Conservation (phyloP, 2,888 invertebrate species). For the Lacanobia wlatinum region DNA sequence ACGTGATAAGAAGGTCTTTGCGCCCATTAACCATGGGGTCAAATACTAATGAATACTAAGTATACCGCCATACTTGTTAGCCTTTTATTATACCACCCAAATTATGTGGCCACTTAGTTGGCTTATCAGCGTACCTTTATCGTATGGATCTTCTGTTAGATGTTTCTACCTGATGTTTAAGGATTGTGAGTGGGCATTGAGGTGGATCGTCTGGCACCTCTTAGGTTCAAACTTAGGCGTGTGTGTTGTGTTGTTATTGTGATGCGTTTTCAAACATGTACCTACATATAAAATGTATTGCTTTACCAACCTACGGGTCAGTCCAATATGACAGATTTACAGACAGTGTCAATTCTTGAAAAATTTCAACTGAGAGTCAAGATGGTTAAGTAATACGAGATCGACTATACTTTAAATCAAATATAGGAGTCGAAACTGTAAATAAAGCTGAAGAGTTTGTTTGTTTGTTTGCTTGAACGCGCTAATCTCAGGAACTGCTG, state of each 20-base stretch:
- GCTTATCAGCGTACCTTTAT: neutral
- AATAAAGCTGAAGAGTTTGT: too few relatives aligned
- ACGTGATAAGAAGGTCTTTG: slow-evolving; percentile 30
- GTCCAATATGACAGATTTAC: too few relatives aligned
- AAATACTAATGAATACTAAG: slow-evolving; percentile 33
- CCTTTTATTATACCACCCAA: slow-evolving; percentile 13
- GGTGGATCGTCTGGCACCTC: neutral
- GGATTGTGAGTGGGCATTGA: neutral
- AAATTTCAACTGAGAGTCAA: neutral
- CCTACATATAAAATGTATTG: too few relatives aligned
- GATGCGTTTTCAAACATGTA: neutral
- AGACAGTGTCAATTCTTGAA: neutral
- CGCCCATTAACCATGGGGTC: slow-evolving; percentile 34
- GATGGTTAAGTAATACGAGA: neutral
- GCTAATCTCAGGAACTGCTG: too few relatives aligned
- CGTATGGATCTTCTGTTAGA: neutral
- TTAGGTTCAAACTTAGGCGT: neutral
- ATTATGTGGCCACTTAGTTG: neutral
- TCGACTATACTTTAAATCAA: neutral
- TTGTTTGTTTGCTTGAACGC: too few relatives aligned
- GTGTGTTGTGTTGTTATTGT: neutral
- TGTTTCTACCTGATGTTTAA: neutral
- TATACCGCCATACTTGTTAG: neutral
- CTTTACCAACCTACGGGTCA: too few relatives aligned
- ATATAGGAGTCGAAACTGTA: neutral